Percentiles rank a stretch among this genome's conserved stretches.
phyloP scores from a whole-genome alignment of 1,140 invertebrate genomes.

The Diorhabda elongata region DNA sequence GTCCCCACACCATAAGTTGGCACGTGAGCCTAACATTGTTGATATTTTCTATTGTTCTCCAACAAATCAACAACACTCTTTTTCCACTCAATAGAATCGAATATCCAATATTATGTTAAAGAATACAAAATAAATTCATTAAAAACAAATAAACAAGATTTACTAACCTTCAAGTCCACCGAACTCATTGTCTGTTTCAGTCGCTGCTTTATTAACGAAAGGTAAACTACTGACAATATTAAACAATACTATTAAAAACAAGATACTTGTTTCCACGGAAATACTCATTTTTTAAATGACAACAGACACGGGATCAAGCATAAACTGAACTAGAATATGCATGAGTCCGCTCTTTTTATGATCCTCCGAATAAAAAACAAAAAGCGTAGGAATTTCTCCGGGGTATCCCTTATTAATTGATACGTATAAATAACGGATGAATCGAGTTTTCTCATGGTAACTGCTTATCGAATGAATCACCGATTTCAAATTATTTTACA shows the following conservation, averaged over 20 bases:
- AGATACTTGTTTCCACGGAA: not conserved
- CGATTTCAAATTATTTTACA: not conserved
- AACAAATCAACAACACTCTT: no score
- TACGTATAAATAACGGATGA: not conserved
- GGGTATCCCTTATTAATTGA: not conserved
- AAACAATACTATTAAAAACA: not conserved
- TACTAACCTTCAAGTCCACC: not conserved
- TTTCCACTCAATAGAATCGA: no score
- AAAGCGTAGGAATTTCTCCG: not conserved
- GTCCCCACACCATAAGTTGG: no score
- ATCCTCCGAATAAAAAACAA: not conserved
- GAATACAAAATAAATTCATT: no score
- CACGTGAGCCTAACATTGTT: no score
- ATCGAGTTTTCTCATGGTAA: not conserved
- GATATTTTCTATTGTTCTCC: no score
- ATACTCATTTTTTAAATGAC: not conserved
- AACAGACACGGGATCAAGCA: not conserved
- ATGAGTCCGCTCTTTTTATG: not conserved
- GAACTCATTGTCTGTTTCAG: not conserved
- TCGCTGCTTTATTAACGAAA: not conserved
- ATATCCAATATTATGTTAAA: no score
- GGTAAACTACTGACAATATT: not conserved
- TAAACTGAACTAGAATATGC: not conserved
- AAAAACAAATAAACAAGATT: not conserved
- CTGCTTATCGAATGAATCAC: not conserved